Conservation (phyloP, 2,797 vertebrate genomes). For the Halcyon smyrnensis region DNA sequence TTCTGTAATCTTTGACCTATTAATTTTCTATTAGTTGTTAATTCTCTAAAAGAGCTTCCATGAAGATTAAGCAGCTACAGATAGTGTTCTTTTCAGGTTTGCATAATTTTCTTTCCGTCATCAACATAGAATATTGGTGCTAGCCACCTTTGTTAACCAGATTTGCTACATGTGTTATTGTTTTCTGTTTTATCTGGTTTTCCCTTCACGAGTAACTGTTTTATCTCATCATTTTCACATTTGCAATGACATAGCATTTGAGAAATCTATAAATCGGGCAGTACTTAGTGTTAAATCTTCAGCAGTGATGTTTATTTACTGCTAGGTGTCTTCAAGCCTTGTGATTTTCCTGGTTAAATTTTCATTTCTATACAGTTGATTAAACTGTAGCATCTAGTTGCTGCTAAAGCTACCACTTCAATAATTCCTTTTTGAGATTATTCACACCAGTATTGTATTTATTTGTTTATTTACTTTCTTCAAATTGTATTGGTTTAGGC, state of each 20-base stretch:
- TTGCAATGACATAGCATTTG: background rate
- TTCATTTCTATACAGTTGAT: constrained; percentile 54
- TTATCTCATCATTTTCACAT: constrained; percentile 32
- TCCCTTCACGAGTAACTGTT: background rate
- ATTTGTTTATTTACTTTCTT: background rate
- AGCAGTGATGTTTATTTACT: background rate
- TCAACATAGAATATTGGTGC: background rate
- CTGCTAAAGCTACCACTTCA: background rate
- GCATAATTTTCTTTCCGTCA: constrained; percentile 9
- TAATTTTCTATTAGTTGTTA: background rate
- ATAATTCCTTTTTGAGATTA: constrained; percentile 23
- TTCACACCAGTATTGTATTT: background rate
- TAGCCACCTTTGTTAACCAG: background rate
- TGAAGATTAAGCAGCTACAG: background rate
- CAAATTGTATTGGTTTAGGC: constrained; percentile 14
- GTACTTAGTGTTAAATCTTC: constrained; percentile 12
- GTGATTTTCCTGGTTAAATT: constrained; percentile 41
- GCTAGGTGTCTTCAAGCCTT: constrained; percentile 7
- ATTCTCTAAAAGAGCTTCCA: background rate
- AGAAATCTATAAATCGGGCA: constrained; percentile 40
- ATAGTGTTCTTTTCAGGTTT: background rate
- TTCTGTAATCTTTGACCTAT: background rate
- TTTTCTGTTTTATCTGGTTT: constrained; percentile 26
- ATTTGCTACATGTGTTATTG: background rate
- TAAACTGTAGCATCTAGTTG: constrained; percentile 11